phyloP scores from a whole-genome alignment of 2,888 invertebrate genomes.

The Cheilosia vulpina region DNA sequence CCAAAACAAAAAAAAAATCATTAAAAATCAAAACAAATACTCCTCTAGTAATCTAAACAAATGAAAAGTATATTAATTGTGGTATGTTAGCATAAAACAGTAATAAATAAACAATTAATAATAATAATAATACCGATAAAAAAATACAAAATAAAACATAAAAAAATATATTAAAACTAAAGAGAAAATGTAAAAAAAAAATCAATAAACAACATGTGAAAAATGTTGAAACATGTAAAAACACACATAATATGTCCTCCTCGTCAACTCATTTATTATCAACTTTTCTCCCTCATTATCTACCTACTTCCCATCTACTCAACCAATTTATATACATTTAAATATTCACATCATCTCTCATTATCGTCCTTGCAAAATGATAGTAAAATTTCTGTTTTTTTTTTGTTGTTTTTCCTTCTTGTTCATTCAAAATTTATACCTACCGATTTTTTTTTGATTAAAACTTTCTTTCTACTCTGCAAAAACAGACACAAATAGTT shows the following conservation, averaged over 20 bases:
- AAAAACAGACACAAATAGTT: constrained; percentile 56
- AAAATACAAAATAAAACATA: constrained; percentile 33
- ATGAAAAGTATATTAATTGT: constrained; percentile 44
- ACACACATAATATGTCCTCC: constrained; percentile 1
- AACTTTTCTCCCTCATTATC: not conserved
- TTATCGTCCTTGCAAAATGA: constrained; percentile 63
- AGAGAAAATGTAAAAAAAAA: constrained; percentile 32
- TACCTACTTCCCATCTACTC: not conserved
- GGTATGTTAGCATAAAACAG: constrained; percentile 48
- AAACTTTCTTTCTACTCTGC: constrained; percentile 59
- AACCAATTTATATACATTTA: constrained; percentile 8
- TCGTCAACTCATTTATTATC: not conserved
- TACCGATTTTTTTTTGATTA: constrained; percentile 39
- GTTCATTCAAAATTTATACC: constrained; percentile 50
- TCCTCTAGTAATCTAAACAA: constrained; percentile 49
- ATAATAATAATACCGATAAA: constrained; percentile 38
- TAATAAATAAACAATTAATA: constrained; percentile 45
- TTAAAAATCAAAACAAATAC: constrained; percentile 42
- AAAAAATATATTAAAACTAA: constrained; percentile 36
- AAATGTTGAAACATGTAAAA: constrained; percentile 20
- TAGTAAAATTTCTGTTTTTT: constrained; percentile 18
- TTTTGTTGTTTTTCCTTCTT: constrained; percentile 21
- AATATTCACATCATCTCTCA: constrained; percentile 33
- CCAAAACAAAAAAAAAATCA: not conserved
- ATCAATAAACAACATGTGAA: constrained; percentile 19